Evolutionary conservation across 2,888 invertebrate species (phyloP).

Genomic region (Dorcus hopei): DNA sequence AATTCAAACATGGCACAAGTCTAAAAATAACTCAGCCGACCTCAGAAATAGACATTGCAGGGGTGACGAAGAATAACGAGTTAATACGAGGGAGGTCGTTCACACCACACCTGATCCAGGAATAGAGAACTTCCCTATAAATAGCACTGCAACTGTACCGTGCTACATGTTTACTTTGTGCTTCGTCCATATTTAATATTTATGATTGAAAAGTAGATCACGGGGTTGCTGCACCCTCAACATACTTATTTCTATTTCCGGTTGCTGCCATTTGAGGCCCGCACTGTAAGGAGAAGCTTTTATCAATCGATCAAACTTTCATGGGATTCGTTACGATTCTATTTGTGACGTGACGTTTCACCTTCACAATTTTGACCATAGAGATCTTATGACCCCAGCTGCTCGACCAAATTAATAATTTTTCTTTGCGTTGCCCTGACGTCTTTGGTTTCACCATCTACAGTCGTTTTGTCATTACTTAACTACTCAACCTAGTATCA

Average conservation of each 20-base stretch:
- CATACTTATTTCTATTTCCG: neutral
- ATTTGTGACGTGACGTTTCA: neutral
- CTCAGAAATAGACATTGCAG: slow-evolving; percentile 16
- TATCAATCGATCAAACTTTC: slow-evolving; percentile 12
- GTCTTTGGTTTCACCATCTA: no score
- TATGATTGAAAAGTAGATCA: slow-evolving; percentile 26
- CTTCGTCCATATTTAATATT: slow-evolving; percentile 26
- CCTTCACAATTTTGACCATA: neutral
- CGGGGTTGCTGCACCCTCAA: slow-evolving; percentile 27
- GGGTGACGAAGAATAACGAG: slow-evolving; percentile 25
- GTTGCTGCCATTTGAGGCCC: neutral
- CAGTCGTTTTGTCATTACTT: no score
- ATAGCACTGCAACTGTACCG: slow-evolving; percentile 21
- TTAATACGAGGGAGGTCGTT: slow-evolving; percentile 31
- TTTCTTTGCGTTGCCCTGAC: no score
- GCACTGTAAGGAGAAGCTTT: neutral
- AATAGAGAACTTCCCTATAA: slow-evolving; percentile 29
- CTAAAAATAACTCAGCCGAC: slow-evolving; percentile 25
- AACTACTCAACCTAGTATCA: no score
- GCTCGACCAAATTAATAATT: no score
- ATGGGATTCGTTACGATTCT: neutral
- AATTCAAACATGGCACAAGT: neutral
- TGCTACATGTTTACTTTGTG: slow-evolving; percentile 7
- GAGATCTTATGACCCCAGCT: no score
- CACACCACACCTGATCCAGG: slow-evolving; percentile 30